These are phyloP conservation scores for Cyanocitta stelleri DNA, from an alignment of 2,113 vertebrate genomes.

Conservation along the genomic window DNA sequence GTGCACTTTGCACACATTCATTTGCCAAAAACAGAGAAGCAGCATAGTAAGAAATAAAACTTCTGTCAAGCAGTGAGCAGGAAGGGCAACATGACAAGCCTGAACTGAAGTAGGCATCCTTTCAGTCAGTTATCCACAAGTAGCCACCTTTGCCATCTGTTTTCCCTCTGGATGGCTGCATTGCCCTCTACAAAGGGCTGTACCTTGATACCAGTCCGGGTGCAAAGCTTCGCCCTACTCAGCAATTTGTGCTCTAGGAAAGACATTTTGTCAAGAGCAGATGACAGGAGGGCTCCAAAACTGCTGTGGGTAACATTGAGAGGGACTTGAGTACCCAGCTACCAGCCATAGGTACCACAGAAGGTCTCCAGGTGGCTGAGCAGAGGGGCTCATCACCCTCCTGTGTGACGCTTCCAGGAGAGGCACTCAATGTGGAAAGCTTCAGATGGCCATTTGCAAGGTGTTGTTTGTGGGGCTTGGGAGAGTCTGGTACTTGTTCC, in stretches of 20 bases:
- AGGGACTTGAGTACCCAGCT: background rate
- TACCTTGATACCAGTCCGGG: background rate
- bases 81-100: background rate
- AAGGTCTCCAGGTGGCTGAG: background rate
- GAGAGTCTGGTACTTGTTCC: slow-evolving; percentile 48
- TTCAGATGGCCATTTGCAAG: background rate
- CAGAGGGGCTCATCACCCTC: background rate
- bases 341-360: background rate
- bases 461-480: background rate
- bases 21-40: background rate
- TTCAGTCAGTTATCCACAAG: background rate
- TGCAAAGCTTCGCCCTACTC: background rate
- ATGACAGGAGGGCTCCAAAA: background rate
- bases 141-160: background rate
- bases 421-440: accelerated
- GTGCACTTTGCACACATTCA: background rate
- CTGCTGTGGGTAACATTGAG: background rate
- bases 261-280: background rate
- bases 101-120: background rate
- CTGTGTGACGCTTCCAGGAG: background rate
- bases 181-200: background rate
- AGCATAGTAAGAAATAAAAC: background rate
- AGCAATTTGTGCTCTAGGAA: background rate
- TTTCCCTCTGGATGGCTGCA: background rate
- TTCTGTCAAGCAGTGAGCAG: background rate